phyloP scores from a whole-genome alignment of 2,888 invertebrate genomes.

The Agrochola lota region DNA sequence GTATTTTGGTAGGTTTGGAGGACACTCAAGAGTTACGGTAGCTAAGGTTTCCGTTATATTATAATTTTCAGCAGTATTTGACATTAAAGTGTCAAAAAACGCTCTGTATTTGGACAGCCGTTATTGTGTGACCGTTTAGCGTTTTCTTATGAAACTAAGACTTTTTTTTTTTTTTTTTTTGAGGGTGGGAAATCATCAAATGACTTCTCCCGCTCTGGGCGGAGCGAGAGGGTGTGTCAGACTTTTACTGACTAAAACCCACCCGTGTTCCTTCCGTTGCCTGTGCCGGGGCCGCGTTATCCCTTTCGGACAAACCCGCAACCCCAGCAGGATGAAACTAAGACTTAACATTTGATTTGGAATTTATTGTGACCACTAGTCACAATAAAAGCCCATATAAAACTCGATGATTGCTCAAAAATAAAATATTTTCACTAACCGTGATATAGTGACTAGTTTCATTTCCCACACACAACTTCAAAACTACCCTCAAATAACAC shows the following conservation, averaged over 20 bases:
- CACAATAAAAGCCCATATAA: not conserved
- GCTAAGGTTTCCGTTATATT: no score
- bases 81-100: not conserved
- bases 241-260: no score
- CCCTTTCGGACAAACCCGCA: no score
- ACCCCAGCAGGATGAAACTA: no score
- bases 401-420: not conserved
- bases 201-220: no score
- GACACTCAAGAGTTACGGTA: not conserved
- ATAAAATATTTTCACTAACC: not conserved
- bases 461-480: not conserved
- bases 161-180: no score
- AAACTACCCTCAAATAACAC: conserved; percentile 28
- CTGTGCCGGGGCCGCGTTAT: no score
- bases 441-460: not conserved
- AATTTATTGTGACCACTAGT: not conserved
- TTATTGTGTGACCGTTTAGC: not conserved
- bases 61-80: no score
- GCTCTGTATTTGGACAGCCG: not conserved
- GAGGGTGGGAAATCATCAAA: no score
- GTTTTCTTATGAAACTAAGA: not conserved
- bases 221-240: no score
- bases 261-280: no score
- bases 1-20: not conserved
- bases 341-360: not conserved